Conservation (phyloP, 2,113 vertebrate species). For the Labeo catla region DNA sequence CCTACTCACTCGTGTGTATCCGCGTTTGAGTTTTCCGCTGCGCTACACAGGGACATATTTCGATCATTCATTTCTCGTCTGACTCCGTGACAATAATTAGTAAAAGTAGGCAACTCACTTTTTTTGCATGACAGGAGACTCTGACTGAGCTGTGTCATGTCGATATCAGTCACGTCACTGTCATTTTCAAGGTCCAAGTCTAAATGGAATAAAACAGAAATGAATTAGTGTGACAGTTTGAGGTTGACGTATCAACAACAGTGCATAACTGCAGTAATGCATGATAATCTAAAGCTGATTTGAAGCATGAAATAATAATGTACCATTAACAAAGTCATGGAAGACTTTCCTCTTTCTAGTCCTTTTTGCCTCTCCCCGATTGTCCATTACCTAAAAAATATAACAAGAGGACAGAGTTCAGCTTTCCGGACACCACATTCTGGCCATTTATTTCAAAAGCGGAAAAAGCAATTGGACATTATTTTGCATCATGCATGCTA, state of each 20-base stretch:
- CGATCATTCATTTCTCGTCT: no score
- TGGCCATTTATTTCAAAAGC: background rate
- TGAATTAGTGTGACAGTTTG: background rate
- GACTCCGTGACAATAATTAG: no score
- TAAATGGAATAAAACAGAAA: background rate
- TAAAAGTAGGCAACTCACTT: background rate
- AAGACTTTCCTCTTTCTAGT: background rate
- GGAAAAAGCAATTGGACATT: background rate
- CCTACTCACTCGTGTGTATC: no score
- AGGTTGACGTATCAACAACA: background rate
- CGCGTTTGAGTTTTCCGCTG: no score
- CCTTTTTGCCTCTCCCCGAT: background rate
- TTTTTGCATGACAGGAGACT: background rate
- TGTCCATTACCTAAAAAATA: background rate
- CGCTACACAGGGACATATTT: no score
- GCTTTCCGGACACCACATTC: background rate
- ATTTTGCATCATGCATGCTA: background rate
- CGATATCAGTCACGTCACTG: no score
- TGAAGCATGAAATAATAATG: background rate
- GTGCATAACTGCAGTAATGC: background rate
- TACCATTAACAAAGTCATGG: constrained; percentile 4
- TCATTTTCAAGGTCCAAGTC: background rate
- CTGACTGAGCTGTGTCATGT: no score
- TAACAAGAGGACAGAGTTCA: background rate
- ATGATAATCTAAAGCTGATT: background rate